Percentiles rank a stretch among this genome's conserved stretches.
Evolutionary conservation across 1,140 invertebrate genomes (phyloP).

Genomic region (Chironomus striatipennis): DNA sequence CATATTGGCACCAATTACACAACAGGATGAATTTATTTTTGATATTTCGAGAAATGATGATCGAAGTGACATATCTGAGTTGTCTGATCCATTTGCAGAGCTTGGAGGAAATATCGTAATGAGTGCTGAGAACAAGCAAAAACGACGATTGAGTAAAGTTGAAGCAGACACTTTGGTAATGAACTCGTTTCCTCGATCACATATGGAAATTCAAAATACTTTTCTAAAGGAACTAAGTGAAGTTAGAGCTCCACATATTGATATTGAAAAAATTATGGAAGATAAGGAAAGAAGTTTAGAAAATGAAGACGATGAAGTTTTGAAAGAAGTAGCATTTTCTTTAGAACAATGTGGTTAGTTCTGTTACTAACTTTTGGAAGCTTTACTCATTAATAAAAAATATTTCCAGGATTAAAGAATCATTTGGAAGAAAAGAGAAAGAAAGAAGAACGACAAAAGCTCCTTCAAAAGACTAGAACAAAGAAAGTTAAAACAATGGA

Average conservation of each 20-base stretch:
- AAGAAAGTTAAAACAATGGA: constrained; percentile 2
- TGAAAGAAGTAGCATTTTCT: background rate
- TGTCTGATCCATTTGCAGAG: background rate
- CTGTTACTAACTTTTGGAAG: too few species aligned
- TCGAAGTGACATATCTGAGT: background rate
- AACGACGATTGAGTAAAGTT: background rate
- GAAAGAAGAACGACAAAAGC: background rate
- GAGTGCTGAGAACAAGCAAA: background rate
- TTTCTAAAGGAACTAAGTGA: background rate
- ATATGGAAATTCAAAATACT: constrained; percentile 11
- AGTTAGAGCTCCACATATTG: background rate
- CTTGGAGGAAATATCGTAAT: background rate
- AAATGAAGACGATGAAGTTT: background rate
- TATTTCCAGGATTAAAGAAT: too few species aligned
- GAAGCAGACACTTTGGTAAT: background rate
- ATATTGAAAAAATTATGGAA: constrained; percentile 9
- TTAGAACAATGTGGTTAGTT: background rate
- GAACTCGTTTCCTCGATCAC: background rate
- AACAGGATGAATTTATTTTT: background rate
- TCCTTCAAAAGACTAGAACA: background rate
- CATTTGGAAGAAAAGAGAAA: background rate
- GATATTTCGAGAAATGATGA: background rate
- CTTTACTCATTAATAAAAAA: too few species aligned
- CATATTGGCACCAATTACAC: background rate
- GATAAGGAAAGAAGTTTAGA: background rate